These are phyloP conservation scores for Pipistrellus pipistrellus DNA, from an alignment of 2,797 vertebrate species.

Conservation along the genomic window DNA sequence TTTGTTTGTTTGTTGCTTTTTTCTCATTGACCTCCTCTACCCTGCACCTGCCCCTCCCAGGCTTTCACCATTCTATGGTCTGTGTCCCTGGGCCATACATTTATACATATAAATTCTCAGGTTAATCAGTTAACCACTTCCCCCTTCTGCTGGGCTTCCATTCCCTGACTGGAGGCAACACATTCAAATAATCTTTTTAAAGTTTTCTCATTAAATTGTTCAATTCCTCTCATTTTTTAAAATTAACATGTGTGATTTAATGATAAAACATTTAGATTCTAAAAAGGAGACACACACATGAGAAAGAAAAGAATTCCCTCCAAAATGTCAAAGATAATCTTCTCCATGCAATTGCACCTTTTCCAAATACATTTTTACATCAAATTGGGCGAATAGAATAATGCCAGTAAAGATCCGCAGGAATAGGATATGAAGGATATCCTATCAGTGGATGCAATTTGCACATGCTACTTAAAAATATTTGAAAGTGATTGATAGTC, in stretches of 20 bases:
- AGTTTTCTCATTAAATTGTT: background rate
- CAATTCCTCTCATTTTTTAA: background rate
- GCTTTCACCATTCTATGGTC: no score
- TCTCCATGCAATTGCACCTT: background rate
- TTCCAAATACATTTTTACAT: background rate
- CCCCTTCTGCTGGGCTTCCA: no score
- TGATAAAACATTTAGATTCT: background rate
- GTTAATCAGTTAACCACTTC: no score
- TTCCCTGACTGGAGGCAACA: no score
- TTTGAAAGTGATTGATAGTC: background rate
- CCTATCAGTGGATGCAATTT: background rate
- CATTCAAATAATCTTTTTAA: background rate
- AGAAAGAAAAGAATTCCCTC: background rate
- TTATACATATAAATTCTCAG: no score
- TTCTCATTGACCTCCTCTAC: no score
- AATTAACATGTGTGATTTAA: constrained; percentile 29
- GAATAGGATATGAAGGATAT: no score
- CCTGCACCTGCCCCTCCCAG: no score
- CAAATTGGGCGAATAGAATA: background rate
- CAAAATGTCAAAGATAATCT: background rate
- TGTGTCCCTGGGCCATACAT: no score
- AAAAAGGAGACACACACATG: background rate
- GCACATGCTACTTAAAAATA: background rate
- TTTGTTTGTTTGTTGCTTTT: no score
- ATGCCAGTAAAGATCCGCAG: background rate